A percentile compares a stretch with the other conserved stretches of the same genome.
Conservation (phyloP, 2,113 vertebrate species). For the Sterna hirundo region DNA sequence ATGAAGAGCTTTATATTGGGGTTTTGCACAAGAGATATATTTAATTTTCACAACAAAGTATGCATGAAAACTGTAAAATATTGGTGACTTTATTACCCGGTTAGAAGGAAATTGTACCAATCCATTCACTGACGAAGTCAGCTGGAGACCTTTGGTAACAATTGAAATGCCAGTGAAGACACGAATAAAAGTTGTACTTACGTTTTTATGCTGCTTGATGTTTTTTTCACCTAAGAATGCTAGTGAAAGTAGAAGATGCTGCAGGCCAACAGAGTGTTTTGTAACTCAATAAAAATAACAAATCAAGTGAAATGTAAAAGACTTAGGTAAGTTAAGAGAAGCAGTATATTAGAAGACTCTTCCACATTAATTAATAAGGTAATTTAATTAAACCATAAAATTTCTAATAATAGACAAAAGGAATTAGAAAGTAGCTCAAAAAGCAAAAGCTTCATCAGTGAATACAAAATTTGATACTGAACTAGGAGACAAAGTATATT, state of each 20-base stretch:
- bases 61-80: background rate
- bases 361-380: background rate
- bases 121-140: background rate
- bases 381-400: constrained; percentile 13
- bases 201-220: background rate
- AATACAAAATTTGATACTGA: background rate
- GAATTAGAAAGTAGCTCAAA: background rate
- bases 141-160: background rate
- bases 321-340: background rate
- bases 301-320: background rate
- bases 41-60: background rate
- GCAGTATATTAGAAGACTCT: background rate
- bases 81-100: background rate
- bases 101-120: background rate
- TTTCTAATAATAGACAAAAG: background rate
- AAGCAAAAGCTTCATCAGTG: background rate
- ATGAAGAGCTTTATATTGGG: background rate
- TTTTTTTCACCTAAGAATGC: background rate
- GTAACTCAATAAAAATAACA: background rate
- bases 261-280: background rate
- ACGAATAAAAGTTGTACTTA: background rate
- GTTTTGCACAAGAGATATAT: background rate
- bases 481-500: background rate
- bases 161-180: background rate
- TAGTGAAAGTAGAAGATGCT: background rate